Evolutionary conservation across 2,797 vertebrate genomes (phyloP).

Genomic region (Iguana delicatissima): DNA sequence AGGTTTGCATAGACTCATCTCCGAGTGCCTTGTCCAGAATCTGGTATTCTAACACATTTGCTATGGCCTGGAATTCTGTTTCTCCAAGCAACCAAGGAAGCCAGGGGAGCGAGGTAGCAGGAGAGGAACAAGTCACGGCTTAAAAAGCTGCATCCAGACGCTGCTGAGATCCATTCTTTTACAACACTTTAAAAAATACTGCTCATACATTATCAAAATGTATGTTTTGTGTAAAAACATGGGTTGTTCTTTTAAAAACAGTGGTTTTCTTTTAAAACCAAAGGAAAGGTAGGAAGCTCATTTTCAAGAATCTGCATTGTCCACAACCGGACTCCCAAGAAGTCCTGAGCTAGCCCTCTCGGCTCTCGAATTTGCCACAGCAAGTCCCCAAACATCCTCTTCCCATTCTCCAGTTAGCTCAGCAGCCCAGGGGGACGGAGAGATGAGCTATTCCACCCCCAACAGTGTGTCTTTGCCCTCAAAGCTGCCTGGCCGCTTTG

Average conservation of each 20-base stretch:
- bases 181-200: neutral
- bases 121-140: neutral
- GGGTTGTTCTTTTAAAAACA: too few relatives aligned
- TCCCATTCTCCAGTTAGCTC: too few relatives aligned
- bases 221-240: neutral
- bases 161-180: neutral
- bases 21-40: neutral
- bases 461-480: neutral
- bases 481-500: neutral
- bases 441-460: neutral
- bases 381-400: neutral
- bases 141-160: neutral
- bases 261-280: too few relatives aligned
- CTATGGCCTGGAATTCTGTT: neutral
- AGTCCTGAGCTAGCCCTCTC: neutral
- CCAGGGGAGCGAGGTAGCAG: neutral
- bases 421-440: neutral
- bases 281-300: neutral
- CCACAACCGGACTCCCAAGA: neutral
- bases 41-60: neutral
- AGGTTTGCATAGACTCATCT: neutral
- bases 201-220: neutral
- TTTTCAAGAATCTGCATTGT: neutral
- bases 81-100: neutral
- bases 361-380: neutral